A percentile compares a stretch with the other conserved stretches of the same genome.
Evolutionary conservation across 92 coral and sea anemone genomes (phyloP).

Genomic region (Micromussa lordhowensis): DNA sequence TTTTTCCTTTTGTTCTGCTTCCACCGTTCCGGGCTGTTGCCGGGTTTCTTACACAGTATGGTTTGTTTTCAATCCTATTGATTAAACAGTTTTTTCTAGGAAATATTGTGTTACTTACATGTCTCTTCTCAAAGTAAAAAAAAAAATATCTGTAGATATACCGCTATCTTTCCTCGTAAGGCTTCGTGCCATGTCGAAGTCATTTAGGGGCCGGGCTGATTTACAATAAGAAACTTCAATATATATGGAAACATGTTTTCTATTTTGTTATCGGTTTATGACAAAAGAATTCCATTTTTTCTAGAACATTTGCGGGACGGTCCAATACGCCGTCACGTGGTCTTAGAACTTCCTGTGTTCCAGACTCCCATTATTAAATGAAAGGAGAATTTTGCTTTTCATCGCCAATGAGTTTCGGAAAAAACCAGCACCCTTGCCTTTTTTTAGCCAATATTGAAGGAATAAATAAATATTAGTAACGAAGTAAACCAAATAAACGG

Average conservation of each 20-base stretch:
- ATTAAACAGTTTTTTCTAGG: not conserved
- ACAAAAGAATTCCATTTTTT: not conserved
- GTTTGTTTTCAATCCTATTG: not conserved
- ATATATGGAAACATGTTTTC: not conserved
- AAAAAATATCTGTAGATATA: not conserved
- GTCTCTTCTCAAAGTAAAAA: not conserved
- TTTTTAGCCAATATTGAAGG: not conserved
- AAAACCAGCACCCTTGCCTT: not conserved
- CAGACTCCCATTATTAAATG: not conserved
- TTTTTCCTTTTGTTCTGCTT: not conserved
- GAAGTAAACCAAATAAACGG: not conserved
- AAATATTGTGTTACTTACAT: not conserved
- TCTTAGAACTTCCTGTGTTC: constrained; percentile 51
- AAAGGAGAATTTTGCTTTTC: constrained; percentile 7
- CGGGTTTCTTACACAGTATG: not conserved
- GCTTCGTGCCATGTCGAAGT: not conserved
- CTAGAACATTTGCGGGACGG: not conserved
- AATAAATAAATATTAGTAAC: no score
- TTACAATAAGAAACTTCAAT: not conserved
- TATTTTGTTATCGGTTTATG: not conserved
- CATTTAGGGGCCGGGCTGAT: not conserved
- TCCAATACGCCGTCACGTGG: constrained; percentile 50
- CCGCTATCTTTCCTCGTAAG: not conserved
- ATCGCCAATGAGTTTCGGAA: not conserved
- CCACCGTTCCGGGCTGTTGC: not conserved